These are phyloP conservation scores for Hyles euphorbiae DNA, from an alignment of 1,140 invertebrate genomes.

Conservation along the genomic window DNA sequence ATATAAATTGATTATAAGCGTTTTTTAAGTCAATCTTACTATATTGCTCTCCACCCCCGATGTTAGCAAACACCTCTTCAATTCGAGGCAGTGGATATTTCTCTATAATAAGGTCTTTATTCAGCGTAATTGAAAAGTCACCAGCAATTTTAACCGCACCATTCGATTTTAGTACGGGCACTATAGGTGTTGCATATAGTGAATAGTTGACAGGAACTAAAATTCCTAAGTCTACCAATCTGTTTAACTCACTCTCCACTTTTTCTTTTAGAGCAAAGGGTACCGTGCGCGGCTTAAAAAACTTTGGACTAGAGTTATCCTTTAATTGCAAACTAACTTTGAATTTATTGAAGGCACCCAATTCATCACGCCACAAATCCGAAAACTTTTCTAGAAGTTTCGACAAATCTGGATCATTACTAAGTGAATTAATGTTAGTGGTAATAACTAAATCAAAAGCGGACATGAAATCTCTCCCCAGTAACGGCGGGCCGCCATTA, in stretches of 20 bases:
- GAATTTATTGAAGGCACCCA: too few relatives aligned
- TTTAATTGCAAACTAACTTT: too few relatives aligned
- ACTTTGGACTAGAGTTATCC: too few relatives aligned
- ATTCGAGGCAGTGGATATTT: neutral
- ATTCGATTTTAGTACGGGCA: too few relatives aligned
- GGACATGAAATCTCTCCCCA: constrained; percentile 35
- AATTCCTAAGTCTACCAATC: constrained; percentile 14
- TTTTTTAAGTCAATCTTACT: neutral
- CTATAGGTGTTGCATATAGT: constrained; percentile 15
- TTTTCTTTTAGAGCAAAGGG: neutral
- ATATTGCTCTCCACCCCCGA: neutral
- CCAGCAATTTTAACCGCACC: too few relatives aligned
- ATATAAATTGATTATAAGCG: constrained; percentile 1
- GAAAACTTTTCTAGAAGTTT: neutral
- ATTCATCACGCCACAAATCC: too few relatives aligned
- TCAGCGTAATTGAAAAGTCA: too few relatives aligned
- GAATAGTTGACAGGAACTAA: constrained; percentile 22
- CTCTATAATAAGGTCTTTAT: too few relatives aligned
- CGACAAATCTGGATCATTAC: neutral
- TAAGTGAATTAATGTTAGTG: neutral
- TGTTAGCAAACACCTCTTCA: neutral
- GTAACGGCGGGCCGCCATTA: constrained; percentile 23
- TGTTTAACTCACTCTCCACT: constrained; percentile 1
- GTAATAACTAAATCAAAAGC: constrained; percentile 24
- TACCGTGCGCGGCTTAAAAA: too few relatives aligned